Conservation (phyloP, 2,797 vertebrate genomes). For the Catamblyrhynchus diadema region DNA sequence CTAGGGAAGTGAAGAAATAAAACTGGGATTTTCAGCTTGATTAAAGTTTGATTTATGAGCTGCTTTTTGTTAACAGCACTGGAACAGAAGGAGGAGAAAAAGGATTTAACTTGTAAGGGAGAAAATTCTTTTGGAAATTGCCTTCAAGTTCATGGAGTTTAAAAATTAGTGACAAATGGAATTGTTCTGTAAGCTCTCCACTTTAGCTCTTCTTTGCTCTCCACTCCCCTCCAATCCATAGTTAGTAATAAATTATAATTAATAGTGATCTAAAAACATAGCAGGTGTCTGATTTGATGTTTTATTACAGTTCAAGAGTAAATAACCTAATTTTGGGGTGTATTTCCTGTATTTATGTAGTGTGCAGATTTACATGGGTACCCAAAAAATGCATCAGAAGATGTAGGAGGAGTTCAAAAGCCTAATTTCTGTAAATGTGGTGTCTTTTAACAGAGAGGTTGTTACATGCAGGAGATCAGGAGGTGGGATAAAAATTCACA, state of each 20-base stretch:
- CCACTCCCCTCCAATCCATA: not conserved
- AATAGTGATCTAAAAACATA: not conserved
- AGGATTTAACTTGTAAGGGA: constrained; percentile 60
- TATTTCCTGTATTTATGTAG: not conserved
- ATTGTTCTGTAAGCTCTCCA: not conserved
- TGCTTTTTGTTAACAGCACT: constrained; percentile 53
- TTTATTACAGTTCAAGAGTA: not conserved
- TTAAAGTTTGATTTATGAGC: constrained; percentile 68
- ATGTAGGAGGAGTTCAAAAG: not conserved
- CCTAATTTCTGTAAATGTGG: not conserved
- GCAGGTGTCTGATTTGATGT: not conserved
- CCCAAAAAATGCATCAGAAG: not conserved
- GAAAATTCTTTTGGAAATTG: constrained; percentile 62
- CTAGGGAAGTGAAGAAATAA: constrained; percentile 45
- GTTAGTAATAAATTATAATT: not conserved
- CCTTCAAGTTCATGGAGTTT: constrained; percentile 35
- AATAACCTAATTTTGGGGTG: not conserved
- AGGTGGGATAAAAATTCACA: not conserved
- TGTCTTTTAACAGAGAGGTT: not conserved
- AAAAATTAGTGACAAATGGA: not conserved
- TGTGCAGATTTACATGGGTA: not conserved
- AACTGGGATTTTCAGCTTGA: constrained; percentile 61
- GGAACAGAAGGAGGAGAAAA: constrained; percentile 52
- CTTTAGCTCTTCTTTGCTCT: not conserved
- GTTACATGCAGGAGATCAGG: not conserved